Conservation (phyloP, 1,140 invertebrate genomes). For the Octopus bimaculoides region DNA sequence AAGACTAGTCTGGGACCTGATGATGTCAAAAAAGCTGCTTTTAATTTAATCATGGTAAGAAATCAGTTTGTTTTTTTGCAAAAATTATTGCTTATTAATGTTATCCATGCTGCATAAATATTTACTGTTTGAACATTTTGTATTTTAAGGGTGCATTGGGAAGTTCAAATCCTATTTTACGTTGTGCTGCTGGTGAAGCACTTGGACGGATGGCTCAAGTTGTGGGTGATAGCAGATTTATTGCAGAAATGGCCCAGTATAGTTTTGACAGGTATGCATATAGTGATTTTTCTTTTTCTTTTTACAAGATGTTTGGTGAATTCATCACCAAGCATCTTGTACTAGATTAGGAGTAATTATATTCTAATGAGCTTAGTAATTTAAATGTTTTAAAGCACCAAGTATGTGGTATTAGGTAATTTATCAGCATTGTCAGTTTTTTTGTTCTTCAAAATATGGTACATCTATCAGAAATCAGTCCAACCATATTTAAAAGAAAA, state of each 20-base stretch:
- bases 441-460: too few relatives aligned
- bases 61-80: neutral
- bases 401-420: too few relatives aligned
- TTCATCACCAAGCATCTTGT: too few relatives aligned
- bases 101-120: neutral
- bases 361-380: too few relatives aligned
- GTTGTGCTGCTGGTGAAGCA: constrained; percentile 85
- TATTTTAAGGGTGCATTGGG: constrained; percentile 67
- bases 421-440: too few relatives aligned
- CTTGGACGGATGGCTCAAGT: constrained; percentile 87
- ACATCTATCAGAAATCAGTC: too few relatives aligned
- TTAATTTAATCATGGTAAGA: constrained; percentile 68
- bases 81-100: neutral
- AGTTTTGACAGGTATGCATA: constrained; percentile 75
- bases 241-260: constrained; percentile 84
- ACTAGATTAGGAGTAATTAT: too few relatives aligned
- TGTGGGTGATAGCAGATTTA: constrained; percentile 67
- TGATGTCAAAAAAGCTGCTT: constrained; percentile 83
- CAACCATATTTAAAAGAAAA: too few relatives aligned
- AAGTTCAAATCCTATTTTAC: constrained; percentile 79
- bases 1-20: constrained; percentile 85
- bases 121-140: neutral
- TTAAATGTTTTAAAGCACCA: too few relatives aligned
- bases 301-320: too few relatives aligned
- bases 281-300: neutral